Base-by-base conservation (phyloP, 2,797 vertebrate genomes). In the Pangasius macronema region DNA sequence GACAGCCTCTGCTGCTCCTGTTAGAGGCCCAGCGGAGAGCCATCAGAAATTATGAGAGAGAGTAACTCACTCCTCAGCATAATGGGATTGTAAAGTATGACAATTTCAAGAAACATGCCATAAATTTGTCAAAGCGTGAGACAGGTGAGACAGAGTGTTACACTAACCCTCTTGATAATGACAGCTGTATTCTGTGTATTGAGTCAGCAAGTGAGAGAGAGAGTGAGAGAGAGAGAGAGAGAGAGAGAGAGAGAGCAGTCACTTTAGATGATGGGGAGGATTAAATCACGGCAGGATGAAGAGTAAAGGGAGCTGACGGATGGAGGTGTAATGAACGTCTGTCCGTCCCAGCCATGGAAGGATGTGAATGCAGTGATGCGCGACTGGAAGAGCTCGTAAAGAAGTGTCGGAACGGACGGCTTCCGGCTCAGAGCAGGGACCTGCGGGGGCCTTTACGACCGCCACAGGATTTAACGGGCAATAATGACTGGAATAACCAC, bases 11-110 rank as follows among this genome's bases (percentile, higher is more conserved):
- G 72, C 82, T 80, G 95, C 95, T 96, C 95, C 96, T 93, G 93
- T 96, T 79, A 96, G 97, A 94, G 95, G 96, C 97, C 95, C 96
- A 95, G 96, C 90, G 89, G 87, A 81, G 94, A 95, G 94, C 91
- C 85, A 93, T 91, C 95, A 96, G 96, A 95, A 96, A 96, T 97
- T 96, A 97, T 95, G 95, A 96, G 94, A 94, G 95, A 92, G 91
- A 97, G 96, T 97, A 97, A 97, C 96, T 98, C 96, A 97, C 96
- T 96, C 96, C 94, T 92, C 92, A 93, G 95, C 96, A 97, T 98
- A 97, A 98, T 97, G 96, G 97, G 96, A 97, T 95, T 98, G 97
- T 98, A 97, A 99, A 98, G 97, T 95, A 96, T 96, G 96, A 96
- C 96, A 96, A 97, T 98, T 98, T 97, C 96, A 96, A 95, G 96